These are phyloP conservation scores for Rhinogobius similis DNA, from an alignment of 2,113 vertebrate genomes.

Conservation along the genomic window DNA sequence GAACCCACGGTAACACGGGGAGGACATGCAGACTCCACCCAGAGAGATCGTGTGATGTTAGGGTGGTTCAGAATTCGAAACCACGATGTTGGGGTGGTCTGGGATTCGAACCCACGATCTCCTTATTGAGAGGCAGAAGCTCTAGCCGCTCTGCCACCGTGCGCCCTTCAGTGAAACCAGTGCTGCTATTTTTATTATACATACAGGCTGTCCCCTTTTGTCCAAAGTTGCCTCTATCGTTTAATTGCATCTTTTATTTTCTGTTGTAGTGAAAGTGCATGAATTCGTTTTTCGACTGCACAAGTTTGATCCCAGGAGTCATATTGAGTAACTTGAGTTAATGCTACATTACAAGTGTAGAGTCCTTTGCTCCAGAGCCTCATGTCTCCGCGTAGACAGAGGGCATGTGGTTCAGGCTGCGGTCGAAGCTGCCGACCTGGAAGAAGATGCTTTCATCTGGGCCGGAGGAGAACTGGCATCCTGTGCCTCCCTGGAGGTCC, in stretches of 20 bases:
- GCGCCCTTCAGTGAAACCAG: not conserved
- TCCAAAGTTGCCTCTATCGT: not conserved
- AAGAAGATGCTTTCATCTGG: slow-evolving; percentile 91
- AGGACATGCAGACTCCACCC: no score
- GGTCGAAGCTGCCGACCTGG: slow-evolving; percentile 90
- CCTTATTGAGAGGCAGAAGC: no score
- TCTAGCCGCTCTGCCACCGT: no score
- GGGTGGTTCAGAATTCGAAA: no score
- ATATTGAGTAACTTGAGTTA: not conserved
- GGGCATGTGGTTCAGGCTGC: slow-evolving; percentile 91
- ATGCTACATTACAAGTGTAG: slow-evolving; percentile 24
- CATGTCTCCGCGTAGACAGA: slow-evolving; percentile 95
- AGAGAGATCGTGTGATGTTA: no score
- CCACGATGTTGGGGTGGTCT: no score
- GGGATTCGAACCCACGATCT: no score
- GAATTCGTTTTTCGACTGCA: not conserved
- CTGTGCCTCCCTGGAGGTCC: slow-evolving; percentile 79
- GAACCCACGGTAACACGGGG: no score
- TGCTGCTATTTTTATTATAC: no score
- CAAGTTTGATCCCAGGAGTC: not conserved
- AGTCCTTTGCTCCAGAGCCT: slow-evolving; percentile 42
- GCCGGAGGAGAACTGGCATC: slow-evolving; percentile 81
- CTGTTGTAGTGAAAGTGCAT: not conserved
- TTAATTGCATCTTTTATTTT: not conserved
- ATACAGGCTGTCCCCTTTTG: not conserved